Percentiles rank a stretch among this genome's conserved stretches.
These are phyloP conservation scores for Rhizomys pruinosus DNA, from an alignment of 2,113 vertebrate genomes.

Conservation along the genomic window DNA sequence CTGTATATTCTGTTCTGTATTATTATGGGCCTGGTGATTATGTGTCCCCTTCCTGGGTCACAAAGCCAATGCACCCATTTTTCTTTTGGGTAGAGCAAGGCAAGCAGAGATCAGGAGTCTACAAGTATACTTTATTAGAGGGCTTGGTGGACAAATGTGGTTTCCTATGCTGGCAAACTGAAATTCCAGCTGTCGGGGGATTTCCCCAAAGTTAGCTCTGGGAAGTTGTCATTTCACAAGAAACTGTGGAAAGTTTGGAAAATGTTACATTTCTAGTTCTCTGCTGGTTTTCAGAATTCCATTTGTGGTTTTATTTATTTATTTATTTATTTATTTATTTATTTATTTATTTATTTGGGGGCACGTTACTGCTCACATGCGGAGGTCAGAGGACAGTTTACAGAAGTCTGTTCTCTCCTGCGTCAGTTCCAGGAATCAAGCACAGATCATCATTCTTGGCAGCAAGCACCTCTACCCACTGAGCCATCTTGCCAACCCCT, in stretches of 20 bases:
- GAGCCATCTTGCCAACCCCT: no score
- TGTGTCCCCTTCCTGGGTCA: slow-evolving; percentile 8
- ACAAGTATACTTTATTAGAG: no score
- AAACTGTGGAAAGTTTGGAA: background rate
- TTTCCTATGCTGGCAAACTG: background rate
- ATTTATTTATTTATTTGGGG: no score
- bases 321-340: no score
- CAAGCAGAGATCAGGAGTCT: background rate
- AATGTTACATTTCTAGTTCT: background rate
- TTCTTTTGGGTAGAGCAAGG: slow-evolving; percentile 10
- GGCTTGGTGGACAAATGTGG: no score
- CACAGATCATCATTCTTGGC: no score
- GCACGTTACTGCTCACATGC: no score
- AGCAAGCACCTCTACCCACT: no score
- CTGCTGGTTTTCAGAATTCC: background rate
- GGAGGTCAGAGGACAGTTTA: no score
- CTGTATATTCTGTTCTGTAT: slow-evolving; percentile 58
- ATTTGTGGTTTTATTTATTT: background rate
- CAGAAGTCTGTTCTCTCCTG: no score
- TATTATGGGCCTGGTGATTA: slow-evolving; percentile 2
- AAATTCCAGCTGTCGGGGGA: background rate
- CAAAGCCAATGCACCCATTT: slow-evolving; percentile 3
- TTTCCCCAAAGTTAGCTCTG: background rate
- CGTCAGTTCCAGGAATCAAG: no score
- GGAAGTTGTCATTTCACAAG: background rate